A percentile compares a stretch with the other conserved stretches of the same genome.
Evolutionary conservation across 2,113 vertebrate genomes (phyloP).

Genomic region (Plotosus lineatus): DNA sequence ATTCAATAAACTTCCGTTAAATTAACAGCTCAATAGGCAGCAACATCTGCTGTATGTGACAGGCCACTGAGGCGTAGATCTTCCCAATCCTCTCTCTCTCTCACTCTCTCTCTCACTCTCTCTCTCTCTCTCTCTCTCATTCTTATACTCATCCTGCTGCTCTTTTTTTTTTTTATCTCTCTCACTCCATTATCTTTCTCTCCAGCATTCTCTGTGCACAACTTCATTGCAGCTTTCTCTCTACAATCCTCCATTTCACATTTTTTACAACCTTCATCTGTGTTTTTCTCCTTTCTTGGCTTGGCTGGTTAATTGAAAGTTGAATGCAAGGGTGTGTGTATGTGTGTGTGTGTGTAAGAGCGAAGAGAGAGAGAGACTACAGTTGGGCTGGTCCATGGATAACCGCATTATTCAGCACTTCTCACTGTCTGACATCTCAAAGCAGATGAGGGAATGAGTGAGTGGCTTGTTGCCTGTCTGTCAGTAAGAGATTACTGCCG

Average conservation of each 20-base stretch:
- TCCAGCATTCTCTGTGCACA: constrained; percentile 4
- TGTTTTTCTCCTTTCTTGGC: constrained; percentile 13
- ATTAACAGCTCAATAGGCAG: constrained; percentile 78
- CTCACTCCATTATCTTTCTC: constrained; percentile 18
- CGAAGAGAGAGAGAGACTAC: too few species aligned
- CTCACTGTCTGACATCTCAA: constrained; percentile 38
- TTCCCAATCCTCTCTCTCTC: constrained; percentile 61
- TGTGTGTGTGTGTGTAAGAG: not conserved
- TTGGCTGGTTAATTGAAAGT: constrained; percentile 38
- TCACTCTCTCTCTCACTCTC: constrained; percentile 35
- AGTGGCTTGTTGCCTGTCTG: constrained; percentile 50
- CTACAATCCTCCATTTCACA: constrained; percentile 4
- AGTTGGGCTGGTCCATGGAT: constrained; percentile 26
- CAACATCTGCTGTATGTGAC: constrained; percentile 79
- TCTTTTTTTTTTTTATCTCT: constrained; percentile 17
- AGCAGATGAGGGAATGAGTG: constrained; percentile 39
- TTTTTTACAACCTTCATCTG: constrained; percentile 5
- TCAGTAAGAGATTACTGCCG: constrained; percentile 49
- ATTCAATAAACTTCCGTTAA: constrained; percentile 78
- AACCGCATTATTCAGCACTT: constrained; percentile 42
- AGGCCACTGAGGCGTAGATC: constrained; percentile 61
- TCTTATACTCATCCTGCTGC: not conserved
- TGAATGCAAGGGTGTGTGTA: not conserved
- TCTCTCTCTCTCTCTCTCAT: not conserved
- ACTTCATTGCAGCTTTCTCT: constrained; percentile 8